phyloP scores from a whole-genome alignment of 1,140 invertebrate genomes.

The Dryas iulia region DNA sequence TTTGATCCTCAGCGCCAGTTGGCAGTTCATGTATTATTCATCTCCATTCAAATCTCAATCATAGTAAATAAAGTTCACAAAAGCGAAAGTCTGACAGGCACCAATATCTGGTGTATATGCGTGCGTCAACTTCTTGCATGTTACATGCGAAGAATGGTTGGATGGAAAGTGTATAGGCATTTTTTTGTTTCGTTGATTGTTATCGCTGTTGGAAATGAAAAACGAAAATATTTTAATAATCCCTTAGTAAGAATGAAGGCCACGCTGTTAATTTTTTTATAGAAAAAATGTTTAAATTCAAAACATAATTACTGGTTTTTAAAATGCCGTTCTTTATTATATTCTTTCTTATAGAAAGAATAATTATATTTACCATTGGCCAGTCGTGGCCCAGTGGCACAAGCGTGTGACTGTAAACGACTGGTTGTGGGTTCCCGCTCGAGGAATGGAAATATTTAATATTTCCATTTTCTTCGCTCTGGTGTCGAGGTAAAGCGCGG shows the following conservation, averaged over 20 bases:
- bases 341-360: too few species aligned
- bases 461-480: too few species aligned
- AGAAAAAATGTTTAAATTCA: too few species aligned
- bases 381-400: too few species aligned
- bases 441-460: too few species aligned
- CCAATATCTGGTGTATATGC: neutral
- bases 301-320: too few species aligned
- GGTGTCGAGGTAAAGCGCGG: too few species aligned
- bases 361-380: too few species aligned
- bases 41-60: neutral
- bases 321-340: too few species aligned
- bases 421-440: too few species aligned
- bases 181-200: neutral
- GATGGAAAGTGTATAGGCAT: neutral
- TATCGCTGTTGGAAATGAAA: neutral
- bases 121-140: conserved; percentile 1
- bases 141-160: neutral
- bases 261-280: neutral
- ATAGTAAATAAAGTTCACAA: neutral
- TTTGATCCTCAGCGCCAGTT: neutral
- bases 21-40: neutral
- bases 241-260: neutral
- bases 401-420: too few species aligned
- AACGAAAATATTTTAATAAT: neutral
- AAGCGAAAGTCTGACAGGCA: neutral